Conservation (phyloP, 2,113 vertebrate genomes). For the Dipodomys ordii region DNA sequence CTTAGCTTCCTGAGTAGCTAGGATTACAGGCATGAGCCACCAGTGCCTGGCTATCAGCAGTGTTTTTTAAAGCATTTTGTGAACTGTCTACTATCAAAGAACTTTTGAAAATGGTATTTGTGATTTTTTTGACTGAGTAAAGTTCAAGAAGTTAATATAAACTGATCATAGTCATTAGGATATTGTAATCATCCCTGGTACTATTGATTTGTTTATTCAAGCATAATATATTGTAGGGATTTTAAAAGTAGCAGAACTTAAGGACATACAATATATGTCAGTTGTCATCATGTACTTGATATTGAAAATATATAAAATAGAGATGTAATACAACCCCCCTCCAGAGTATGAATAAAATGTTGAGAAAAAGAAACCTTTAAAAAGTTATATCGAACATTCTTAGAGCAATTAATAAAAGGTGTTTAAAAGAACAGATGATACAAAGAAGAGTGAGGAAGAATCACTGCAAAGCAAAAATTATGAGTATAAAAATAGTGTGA, state of each 20-base stretch:
- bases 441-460: background rate
- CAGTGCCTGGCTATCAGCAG: no score
- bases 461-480: background rate
- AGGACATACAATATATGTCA: background rate
- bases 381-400: background rate
- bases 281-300: background rate
- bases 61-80: no score
- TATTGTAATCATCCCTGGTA: background rate
- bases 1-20: no score
- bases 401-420: background rate
- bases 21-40: no score
- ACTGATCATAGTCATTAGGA: conserved; percentile 14
- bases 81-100: background rate
- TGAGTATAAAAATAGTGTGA: no score
- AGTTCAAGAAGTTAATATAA: conserved; percentile 21
- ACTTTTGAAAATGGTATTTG: conserved; percentile 42
- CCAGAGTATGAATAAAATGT: background rate
- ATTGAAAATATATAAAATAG: background rate
- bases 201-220: conserved; percentile 17
- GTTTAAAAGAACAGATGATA: background rate
- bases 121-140: conserved; percentile 15
- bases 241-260: background rate
- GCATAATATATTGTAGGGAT: background rate
- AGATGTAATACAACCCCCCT: background rate
- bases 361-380: background rate